Conservation (phyloP, 1,140 invertebrate species). For the Nasonia giraulti region DNA sequence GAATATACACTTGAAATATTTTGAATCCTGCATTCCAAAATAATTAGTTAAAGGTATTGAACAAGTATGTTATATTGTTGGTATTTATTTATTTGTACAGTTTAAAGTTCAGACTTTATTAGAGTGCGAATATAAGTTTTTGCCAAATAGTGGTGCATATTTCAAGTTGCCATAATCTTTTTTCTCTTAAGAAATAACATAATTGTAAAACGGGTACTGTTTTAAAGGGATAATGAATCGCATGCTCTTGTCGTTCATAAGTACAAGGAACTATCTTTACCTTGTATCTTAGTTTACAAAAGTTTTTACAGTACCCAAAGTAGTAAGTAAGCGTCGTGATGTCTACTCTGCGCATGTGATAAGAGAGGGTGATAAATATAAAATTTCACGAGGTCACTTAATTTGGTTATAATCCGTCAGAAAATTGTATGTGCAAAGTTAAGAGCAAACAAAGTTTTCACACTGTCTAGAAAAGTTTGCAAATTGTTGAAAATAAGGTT, state of each 20-base stretch:
- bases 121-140: slow-evolving; percentile 32
- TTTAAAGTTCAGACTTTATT: slow-evolving; percentile 39
- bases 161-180: slow-evolving; percentile 48
- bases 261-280: slow-evolving; percentile 2
- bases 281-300: slow-evolving; percentile 30
- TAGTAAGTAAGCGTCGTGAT: slow-evolving; percentile 43
- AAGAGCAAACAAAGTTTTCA: slow-evolving; percentile 11
- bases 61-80: slow-evolving; percentile 33
- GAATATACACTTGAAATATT: slow-evolving; percentile 33
- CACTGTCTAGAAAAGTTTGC: slow-evolving; percentile 8
- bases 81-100: slow-evolving; percentile 50
- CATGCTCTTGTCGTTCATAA: slow-evolving; percentile 7
- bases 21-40: slow-evolving; percentile 41
- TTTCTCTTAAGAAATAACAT: slow-evolving; percentile 14
- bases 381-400: slow-evolving; percentile 21
- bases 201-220: slow-evolving; percentile 20
- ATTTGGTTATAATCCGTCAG: slow-evolving; percentile 30
- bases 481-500: slow-evolving; percentile 33
- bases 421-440: slow-evolving; percentile 31
- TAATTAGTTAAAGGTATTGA: slow-evolving; percentile 41
- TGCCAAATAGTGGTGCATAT: slow-evolving; percentile 42
- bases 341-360: slow-evolving; percentile 46
- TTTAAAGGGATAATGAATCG: slow-evolving; percentile 8
- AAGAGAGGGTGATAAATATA: slow-evolving; percentile 43
- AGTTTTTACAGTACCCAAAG: slow-evolving; percentile 25